phyloP scores from a whole-genome alignment of 92 coral and sea anemone species.

The Epizoanthus scotinus region DNA sequence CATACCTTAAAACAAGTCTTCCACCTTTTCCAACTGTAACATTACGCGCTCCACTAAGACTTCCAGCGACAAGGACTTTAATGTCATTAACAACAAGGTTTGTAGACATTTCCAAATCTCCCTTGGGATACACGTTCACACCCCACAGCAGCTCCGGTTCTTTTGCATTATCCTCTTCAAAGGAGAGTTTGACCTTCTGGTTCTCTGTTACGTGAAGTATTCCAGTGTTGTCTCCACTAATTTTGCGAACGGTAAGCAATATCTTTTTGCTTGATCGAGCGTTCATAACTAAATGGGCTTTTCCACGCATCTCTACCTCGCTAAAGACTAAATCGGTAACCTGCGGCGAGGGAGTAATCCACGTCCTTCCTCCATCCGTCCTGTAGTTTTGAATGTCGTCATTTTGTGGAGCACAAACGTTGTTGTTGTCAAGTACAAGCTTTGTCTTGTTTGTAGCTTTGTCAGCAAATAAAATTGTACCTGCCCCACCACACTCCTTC shows the following conservation, averaged over 20 bases:
- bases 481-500: slow-evolving; percentile 62
- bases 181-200: slow-evolving; percentile 50
- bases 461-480: slow-evolving; percentile 52
- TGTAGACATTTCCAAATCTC: slow-evolving; percentile 58
- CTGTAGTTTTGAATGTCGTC: slow-evolving; percentile 54
- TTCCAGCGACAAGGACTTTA: slow-evolving; percentile 68
- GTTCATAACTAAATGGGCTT: slow-evolving; percentile 56
- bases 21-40: slow-evolving; percentile 69
- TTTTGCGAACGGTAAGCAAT: slow-evolving; percentile 52
- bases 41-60: slow-evolving; percentile 68
- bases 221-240: slow-evolving; percentile 65
- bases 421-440: slow-evolving; percentile 58
- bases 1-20: slow-evolving; percentile 59
- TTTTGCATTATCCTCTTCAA: slow-evolving; percentile 18
- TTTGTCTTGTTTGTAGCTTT: slow-evolving; percentile 35
- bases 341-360: slow-evolving; percentile 52
- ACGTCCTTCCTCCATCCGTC: slow-evolving; percentile 65
- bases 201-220: slow-evolving; percentile 55
- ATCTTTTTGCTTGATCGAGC: slow-evolving; percentile 34
- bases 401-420: slow-evolving; percentile 52
- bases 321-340: slow-evolving; percentile 41
- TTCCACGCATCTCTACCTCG: slow-evolving; percentile 66
- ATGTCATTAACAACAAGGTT: slow-evolving; percentile 66
- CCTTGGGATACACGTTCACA: slow-evolving; percentile 62
- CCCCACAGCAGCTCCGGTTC: slow-evolving; percentile 66